Base-by-base conservation (phyloP, 2,888 invertebrate species). In the Doris montereyensis region DNA sequence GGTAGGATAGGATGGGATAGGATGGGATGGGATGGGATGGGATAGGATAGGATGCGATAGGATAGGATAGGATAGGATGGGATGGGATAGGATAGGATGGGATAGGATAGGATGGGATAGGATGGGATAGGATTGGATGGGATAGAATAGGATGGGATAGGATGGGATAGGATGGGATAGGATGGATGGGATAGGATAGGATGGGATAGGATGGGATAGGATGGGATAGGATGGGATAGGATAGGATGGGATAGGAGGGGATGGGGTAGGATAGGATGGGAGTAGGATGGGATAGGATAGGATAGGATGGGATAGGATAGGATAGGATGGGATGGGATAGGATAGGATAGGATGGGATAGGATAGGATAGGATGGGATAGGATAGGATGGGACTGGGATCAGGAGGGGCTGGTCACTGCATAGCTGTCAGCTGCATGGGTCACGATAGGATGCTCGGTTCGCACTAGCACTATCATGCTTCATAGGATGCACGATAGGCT, bases 141-240 rank as follows among this genome's bases (percentile, higher is more conserved):
- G n/a, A n/a, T n/a, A n/a, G n/a, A n/a, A 34, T 32, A 30, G 17
- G 30, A 5, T 70, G 28, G n/a, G 70, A 34, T 70, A 30, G n/a
- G 70, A 34, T 70, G 35, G 70, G 70, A 34, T 70, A 70, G 30
- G 70, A 70, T 70, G 70, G 70, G n/a, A n/a, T n/a, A n/a, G n/a
- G n/a, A n/a, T n/a, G n/a, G n/a, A n/a, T n/a, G n/a, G n/a, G n/a
- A n/a, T 70, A 5, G 34, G 70, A 34, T 30, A 70, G 32, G 70
- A 34, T 70, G n/a, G 70, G 30, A 34, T 70, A 70, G 5, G 70
- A 34, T 70, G 35, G 70, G 70, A 34, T 30, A 70, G 34, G 70
- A 34, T 70, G n/a, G 70, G 70, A 34, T 32, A 70, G 17, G 30
- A 34, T 70, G n/a, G 34, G 70, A 34, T 30, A 34, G 70, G 70